A percentile compares a stretch with the other conserved stretches of the same genome.
These are phyloP conservation scores for Ornithoptera alexandrae DNA, from an alignment of 2,888 invertebrate species.

Conservation along the genomic window DNA sequence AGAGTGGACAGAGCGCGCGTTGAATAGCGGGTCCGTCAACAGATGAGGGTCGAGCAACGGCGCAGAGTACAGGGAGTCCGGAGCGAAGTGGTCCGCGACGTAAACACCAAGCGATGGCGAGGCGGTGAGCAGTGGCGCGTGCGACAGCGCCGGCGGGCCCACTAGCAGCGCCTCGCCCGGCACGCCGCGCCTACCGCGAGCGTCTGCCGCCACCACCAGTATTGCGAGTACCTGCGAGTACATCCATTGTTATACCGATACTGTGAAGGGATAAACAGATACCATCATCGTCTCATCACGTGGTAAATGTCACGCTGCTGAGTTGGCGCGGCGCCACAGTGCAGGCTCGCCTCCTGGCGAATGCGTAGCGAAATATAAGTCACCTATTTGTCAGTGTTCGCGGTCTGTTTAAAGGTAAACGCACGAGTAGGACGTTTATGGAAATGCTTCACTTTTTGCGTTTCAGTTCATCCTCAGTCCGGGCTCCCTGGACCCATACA, in stretches of 20 bases:
- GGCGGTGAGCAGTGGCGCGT: not conserved
- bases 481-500: too few relatives aligned
- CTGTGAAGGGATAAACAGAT: not conserved
- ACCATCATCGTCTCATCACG: not conserved
- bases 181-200: slow-evolving; percentile 55
- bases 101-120: slow-evolving; percentile 28
- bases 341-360: too few relatives aligned
- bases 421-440: too few relatives aligned
- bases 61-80: slow-evolving; percentile 20
- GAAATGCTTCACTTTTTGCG: too few relatives aligned
- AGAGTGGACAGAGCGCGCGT: slow-evolving; percentile 32
- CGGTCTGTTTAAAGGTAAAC: too few relatives aligned
- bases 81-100: slow-evolving; percentile 29
- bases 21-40: slow-evolving; percentile 30
- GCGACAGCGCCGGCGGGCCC: not conserved
- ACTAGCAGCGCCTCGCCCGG: slow-evolving; percentile 39
- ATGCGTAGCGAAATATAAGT: too few relatives aligned
- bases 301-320: not conserved
- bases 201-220: slow-evolving; percentile 44
- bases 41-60: slow-evolving; percentile 28
- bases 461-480: too few relatives aligned
- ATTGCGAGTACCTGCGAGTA: slow-evolving; percentile 43
- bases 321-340: too few relatives aligned
- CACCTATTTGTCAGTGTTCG: too few relatives aligned
- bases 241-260: not conserved